A percentile compares a stretch with the other conserved stretches of the same genome.
These are phyloP conservation scores for Mylabris sibirica DNA, from an alignment of 2,888 invertebrate species.

Conservation along the genomic window DNA sequence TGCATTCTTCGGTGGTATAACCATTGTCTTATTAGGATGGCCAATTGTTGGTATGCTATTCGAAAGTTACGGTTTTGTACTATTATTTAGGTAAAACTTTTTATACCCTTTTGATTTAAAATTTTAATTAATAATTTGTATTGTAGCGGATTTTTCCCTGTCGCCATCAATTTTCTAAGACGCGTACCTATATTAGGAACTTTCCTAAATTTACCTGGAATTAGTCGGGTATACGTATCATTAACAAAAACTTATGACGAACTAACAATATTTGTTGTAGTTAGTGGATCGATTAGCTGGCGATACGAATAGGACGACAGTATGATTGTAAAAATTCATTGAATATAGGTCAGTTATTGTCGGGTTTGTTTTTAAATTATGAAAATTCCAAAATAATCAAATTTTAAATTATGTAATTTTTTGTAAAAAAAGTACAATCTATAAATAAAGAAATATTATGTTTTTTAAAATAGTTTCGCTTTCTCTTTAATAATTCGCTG, in stretches of 20 bases:
- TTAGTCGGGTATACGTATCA: slow-evolving; percentile 75
- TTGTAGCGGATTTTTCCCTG: slow-evolving; percentile 95
- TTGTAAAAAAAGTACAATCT: neutral
- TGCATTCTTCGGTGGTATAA: slow-evolving; percentile 92
- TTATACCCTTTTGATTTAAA: slow-evolving; percentile 14
- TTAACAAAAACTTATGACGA: slow-evolving; percentile 27
- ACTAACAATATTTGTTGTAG: slow-evolving; percentile 62
- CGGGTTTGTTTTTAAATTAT: neutral
- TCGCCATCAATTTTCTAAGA: slow-evolving; percentile 92
- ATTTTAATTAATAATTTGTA: slow-evolving; percentile 7
- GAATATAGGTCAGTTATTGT: neutral
- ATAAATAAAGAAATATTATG: slow-evolving; percentile 7
- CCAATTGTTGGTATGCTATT: slow-evolving; percentile 96
- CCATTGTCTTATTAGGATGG: slow-evolving; percentile 92
- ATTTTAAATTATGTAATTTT: slow-evolving; percentile 7
- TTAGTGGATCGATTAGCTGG: slow-evolving; percentile 82
- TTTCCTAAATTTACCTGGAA: slow-evolving; percentile 86
- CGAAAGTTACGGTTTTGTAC: slow-evolving; percentile 95
- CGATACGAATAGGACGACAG: slow-evolving; percentile 82
- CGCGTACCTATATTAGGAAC: slow-evolving; percentile 92
- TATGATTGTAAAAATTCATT: slow-evolving; percentile 60
- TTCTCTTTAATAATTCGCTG: neutral
- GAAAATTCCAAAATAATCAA: neutral
- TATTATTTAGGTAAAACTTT: slow-evolving; percentile 75
- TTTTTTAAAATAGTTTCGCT: neutral